Percentiles rank a stretch among this genome's conserved stretches.
phyloP scores from a whole-genome alignment of 2,113 vertebrate genomes.

The Petaurus breviceps region DNA sequence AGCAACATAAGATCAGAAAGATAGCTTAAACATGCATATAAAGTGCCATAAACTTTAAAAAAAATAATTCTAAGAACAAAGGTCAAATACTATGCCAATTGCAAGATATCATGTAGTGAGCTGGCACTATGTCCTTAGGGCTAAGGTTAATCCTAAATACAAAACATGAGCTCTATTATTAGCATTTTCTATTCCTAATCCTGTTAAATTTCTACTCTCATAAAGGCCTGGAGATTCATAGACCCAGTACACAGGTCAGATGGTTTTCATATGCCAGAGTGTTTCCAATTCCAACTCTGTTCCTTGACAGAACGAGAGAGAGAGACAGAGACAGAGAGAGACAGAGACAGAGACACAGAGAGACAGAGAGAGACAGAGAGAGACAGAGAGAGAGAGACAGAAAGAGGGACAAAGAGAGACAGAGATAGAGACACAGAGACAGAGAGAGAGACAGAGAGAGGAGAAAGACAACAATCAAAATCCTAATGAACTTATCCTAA shows the following conservation, averaged over 20 bases:
- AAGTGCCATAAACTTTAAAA: slow-evolving; percentile 63
- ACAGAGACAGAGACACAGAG: no score
- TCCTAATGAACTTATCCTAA: slow-evolving; percentile 69
- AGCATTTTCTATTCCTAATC: slow-evolving; percentile 83
- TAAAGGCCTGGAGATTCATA: slow-evolving; percentile 76
- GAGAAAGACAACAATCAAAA: slow-evolving; percentile 60
- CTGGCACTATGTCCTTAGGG: slow-evolving; percentile 78
- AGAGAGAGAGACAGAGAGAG: no score
- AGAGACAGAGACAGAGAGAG: no score
- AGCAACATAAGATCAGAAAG: slow-evolving; percentile 71
- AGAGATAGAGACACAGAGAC: no score
- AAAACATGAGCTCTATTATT: slow-evolving; percentile 84
- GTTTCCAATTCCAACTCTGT: slow-evolving; percentile 75
- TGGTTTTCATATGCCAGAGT: slow-evolving; percentile 63
- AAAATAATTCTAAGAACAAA: slow-evolving; percentile 79
- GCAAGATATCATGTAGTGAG: slow-evolving; percentile 73
- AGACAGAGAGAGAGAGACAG: not conserved
- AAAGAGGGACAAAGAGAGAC: no score
- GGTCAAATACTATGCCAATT: slow-evolving; percentile 76
- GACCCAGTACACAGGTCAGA: slow-evolving; percentile 79
- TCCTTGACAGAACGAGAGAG: slow-evolving; percentile 27
- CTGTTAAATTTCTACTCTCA: slow-evolving; percentile 81
- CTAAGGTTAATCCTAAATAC: slow-evolving; percentile 83
- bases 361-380: no score
- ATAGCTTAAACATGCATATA: slow-evolving; percentile 73